phyloP scores from a whole-genome alignment of 2,113 vertebrate species.

The Rana temporaria region DNA sequence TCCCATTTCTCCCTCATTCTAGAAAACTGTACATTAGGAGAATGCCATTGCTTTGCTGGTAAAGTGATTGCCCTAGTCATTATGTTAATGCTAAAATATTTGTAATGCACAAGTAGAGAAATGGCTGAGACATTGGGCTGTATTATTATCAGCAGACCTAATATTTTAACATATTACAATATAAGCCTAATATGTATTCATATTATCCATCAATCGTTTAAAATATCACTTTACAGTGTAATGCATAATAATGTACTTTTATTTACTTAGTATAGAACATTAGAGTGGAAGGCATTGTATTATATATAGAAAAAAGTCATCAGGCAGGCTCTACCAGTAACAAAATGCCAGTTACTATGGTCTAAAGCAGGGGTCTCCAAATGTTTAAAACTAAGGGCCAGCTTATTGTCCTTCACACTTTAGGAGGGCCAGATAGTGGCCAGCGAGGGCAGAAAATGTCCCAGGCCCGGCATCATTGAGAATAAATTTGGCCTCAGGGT shows the following conservation, averaged over 20 bases:
- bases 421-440: too few species aligned
- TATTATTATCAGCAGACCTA: not conserved
- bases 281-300: too few species aligned
- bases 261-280: not conserved
- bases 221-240: conserved; percentile 12
- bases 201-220: conserved; percentile 24
- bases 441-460: too few species aligned
- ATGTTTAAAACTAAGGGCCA: too few species aligned
- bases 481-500: too few species aligned
- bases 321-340: too few species aligned
- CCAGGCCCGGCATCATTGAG: too few species aligned
- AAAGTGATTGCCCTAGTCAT: conserved; percentile 31
- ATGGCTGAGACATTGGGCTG: conserved; percentile 4
- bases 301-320: too few species aligned
- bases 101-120: conserved; percentile 34
- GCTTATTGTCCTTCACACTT: too few species aligned
- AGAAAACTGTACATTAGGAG: conserved; percentile 44
- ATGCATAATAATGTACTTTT: conserved; percentile 10
- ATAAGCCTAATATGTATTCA: conserved; percentile 32
- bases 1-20: conserved; percentile 15
- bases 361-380: too few species aligned
- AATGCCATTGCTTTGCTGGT: conserved; percentile 14
- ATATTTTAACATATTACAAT: conserved; percentile 31
- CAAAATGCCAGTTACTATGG: too few species aligned
- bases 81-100: conserved; percentile 52